Percentiles rank a stretch among this genome's conserved stretches.
These are phyloP conservation scores for Sebastiscus albofasciatus DNA, from an alignment of 2,797 vertebrate genomes.

Conservation along the genomic window DNA sequence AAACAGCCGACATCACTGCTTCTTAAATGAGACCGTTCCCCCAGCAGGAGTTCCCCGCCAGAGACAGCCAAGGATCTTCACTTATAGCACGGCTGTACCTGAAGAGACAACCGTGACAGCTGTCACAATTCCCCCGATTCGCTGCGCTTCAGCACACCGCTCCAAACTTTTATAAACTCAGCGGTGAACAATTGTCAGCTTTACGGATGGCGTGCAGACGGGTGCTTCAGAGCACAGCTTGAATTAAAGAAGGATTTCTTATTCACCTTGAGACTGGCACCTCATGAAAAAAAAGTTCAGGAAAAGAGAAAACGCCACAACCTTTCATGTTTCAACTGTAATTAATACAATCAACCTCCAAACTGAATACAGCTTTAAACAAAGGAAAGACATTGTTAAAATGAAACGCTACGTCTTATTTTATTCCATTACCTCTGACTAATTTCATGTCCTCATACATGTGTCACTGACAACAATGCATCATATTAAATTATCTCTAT, in stretches of 20 bases:
- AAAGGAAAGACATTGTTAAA: neutral
- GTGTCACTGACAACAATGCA: neutral
- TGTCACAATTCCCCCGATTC: slow-evolving; percentile 56
- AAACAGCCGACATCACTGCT: slow-evolving; percentile 16
- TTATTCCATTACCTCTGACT: neutral
- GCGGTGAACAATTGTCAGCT: slow-evolving; percentile 33
- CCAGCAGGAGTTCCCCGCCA: slow-evolving; percentile 34
- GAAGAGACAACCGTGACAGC: slow-evolving; percentile 57
- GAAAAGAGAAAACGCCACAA: neutral
- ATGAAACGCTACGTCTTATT: neutral
- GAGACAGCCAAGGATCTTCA: slow-evolving; percentile 29
- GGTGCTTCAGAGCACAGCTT: slow-evolving; percentile 19
- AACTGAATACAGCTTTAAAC: neutral
- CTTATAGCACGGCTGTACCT: slow-evolving; percentile 28
- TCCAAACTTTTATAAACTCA: slow-evolving; percentile 32
- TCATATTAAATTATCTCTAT: neutral
- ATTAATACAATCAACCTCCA: neutral
- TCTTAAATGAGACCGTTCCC: slow-evolving; percentile 49
- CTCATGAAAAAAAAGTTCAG: neutral
- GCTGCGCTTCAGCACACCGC: slow-evolving; percentile 18
- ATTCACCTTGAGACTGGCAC: slow-evolving; percentile 22
- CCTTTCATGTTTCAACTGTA: neutral
- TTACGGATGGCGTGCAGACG: neutral
- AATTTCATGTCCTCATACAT: neutral
- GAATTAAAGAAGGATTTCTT: slow-evolving; percentile 9